A percentile compares a stretch with the other conserved stretches of the same genome.
Evolutionary conservation across 2,113 vertebrate species (phyloP).

Genomic region (Lycocorax pyrrhopterus): DNA sequence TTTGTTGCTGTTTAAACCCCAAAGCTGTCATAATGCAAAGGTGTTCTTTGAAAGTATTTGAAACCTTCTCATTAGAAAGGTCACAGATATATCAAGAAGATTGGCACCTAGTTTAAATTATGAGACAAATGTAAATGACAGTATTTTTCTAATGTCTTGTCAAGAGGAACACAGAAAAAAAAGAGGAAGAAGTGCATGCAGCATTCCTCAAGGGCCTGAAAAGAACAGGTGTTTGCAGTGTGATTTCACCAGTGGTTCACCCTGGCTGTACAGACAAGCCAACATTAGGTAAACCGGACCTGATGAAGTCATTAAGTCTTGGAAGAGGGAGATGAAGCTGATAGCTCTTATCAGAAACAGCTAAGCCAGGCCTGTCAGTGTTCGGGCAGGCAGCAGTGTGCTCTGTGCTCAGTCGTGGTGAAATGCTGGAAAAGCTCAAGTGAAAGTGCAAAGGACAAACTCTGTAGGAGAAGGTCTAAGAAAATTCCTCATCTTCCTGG

Average conservation of each 20-base stretch:
- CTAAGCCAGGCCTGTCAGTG: not conserved
- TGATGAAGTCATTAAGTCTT: not conserved
- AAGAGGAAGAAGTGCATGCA: not conserved
- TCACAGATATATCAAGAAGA: not conserved
- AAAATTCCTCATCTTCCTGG: not conserved
- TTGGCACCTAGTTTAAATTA: not conserved
- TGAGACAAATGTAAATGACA: not conserved
- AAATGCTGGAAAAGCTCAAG: not conserved
- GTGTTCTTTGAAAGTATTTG: not conserved
- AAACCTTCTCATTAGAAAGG: not conserved
- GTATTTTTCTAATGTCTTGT: not conserved
- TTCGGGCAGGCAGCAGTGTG: not conserved
- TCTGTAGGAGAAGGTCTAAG: not conserved
- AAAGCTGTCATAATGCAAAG: not conserved
- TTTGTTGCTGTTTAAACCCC: not conserved
- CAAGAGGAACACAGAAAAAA: too few species aligned
- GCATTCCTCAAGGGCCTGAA: not conserved
- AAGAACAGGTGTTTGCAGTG: not conserved
- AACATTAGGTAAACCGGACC: not conserved
- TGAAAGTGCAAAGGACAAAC: not conserved
- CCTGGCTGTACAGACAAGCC: not conserved
- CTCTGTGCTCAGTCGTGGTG: accelerated
- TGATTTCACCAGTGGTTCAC: not conserved
- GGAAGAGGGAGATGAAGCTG: not conserved
- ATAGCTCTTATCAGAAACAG: not conserved